phyloP scores from a whole-genome alignment of 1,140 invertebrate genomes.

The Papilio glaucus region DNA sequence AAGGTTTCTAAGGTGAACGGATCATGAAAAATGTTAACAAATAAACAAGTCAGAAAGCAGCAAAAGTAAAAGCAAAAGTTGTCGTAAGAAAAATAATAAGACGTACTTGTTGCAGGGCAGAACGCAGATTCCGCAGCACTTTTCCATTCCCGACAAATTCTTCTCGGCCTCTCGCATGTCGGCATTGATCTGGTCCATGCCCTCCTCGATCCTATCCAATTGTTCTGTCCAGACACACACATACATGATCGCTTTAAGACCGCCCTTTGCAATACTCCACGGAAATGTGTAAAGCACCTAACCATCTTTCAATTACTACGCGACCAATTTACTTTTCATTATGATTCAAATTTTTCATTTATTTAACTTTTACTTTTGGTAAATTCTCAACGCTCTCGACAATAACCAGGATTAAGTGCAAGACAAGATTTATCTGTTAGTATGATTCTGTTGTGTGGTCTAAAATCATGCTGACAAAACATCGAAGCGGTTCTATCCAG shows the following conservation, averaged over 20 bases:
- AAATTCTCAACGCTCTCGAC: constrained; percentile 84
- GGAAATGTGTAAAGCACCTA: constrained; percentile 63
- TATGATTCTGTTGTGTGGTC: constrained; percentile 25
- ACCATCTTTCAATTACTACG: constrained; percentile 50
- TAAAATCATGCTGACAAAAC: constrained; percentile 36
- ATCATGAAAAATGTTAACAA: too few species aligned
- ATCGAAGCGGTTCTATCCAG: constrained; percentile 59
- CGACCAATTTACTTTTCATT: constrained; percentile 51
- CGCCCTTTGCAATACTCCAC: constrained; percentile 46
- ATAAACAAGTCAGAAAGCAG: not conserved
- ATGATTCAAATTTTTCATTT: constrained; percentile 42
- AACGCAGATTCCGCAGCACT: constrained; percentile 99
- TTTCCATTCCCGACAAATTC: constrained; percentile 99
- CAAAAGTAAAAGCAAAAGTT: not conserved
- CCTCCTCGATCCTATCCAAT: constrained; percentile 99
- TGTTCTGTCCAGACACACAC: constrained; percentile 90
- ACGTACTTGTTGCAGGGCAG: constrained; percentile 98
- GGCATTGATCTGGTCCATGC: constrained; percentile 99
- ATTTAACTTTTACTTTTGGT: constrained; percentile 53
- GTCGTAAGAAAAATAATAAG: not conserved
- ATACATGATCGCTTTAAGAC: constrained; percentile 59
- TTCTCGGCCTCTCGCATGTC: constrained; percentile 99
- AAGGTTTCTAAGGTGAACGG: too few species aligned
- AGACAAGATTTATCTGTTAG: constrained; percentile 55
- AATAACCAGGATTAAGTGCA: constrained; percentile 74